These are phyloP conservation scores for Tragopan temminckii DNA, from an alignment of 2,797 vertebrate genomes.

Conservation along the genomic window DNA sequence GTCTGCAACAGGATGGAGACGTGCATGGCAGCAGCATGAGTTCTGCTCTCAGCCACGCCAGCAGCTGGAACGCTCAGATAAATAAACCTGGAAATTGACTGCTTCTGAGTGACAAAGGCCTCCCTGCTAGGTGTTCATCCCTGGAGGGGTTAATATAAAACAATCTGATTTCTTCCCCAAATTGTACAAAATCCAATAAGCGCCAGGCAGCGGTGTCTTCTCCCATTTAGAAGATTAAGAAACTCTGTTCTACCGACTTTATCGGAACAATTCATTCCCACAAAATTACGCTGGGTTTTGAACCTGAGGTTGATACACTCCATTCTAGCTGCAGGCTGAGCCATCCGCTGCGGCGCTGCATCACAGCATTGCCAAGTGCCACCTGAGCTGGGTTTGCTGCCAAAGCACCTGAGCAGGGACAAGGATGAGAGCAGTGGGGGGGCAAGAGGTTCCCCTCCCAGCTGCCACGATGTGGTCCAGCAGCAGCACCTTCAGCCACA, in stretches of 20 bases:
- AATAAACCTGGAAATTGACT: constrained; percentile 51
- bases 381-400: background rate
- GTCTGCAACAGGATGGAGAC: background rate
- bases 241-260: background rate
- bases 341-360: background rate
- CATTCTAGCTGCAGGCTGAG: background rate
- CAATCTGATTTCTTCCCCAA: constrained; percentile 52
- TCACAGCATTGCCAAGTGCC: background rate
- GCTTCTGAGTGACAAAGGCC: background rate
- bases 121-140: background rate
- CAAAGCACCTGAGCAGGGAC: background rate
- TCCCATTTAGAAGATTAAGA: constrained; percentile 49
- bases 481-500: background rate
- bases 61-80: constrained; percentile 14
- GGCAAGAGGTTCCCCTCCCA: background rate
- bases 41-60: background rate
- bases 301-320: constrained; percentile 13
- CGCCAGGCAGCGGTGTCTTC: background rate
- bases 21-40: background rate
- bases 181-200: constrained; percentile 28
- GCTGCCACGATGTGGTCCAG: rapidly evolving
- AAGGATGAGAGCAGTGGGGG: background rate
- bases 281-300: constrained; percentile 2
- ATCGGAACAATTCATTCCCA: constrained; percentile 55
- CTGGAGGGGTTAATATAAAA: constrained; percentile 54